Evolutionary conservation across 2,113 vertebrate genomes (phyloP).

Genomic region (Epinephelus lanceolatus): DNA sequence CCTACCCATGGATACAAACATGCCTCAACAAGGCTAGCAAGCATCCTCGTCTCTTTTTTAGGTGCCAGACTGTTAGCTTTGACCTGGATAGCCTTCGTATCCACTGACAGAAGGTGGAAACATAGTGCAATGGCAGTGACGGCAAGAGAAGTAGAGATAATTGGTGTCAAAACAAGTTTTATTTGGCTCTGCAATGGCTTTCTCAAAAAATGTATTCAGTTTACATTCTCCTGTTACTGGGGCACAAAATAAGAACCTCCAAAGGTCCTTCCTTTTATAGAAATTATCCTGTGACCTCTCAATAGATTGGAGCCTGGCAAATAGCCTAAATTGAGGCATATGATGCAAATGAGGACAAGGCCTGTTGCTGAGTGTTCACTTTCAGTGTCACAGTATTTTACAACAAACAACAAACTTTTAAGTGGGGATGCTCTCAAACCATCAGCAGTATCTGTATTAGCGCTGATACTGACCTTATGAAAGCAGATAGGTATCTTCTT

Average conservation of each 20-base stretch:
- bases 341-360: not conserved
- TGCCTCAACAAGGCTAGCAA: constrained; percentile 41
- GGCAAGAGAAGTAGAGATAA: constrained; percentile 2
- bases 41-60: constrained; percentile 17
- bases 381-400: not conserved
- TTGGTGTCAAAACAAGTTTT: constrained; percentile 27
- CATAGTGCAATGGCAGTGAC: constrained; percentile 13
- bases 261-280: not conserved
- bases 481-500: no score
- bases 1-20: constrained; percentile 16
- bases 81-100: constrained; percentile 58
- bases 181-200: constrained; percentile 1
- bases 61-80: constrained; percentile 48
- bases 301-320: not conserved
- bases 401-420: not conserved
- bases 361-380: not conserved
- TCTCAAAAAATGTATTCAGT: not conserved
- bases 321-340: not conserved
- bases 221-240: not conserved
- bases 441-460: no score
- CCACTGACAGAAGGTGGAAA: constrained; percentile 51
- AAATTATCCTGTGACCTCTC: not conserved
- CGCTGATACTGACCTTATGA: no score
- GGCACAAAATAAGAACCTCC: not conserved
- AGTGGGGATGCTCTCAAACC: not conserved